Evolutionary conservation across 2,888 invertebrate species (phyloP).

Genomic region (Epicampocera succincta): DNA sequence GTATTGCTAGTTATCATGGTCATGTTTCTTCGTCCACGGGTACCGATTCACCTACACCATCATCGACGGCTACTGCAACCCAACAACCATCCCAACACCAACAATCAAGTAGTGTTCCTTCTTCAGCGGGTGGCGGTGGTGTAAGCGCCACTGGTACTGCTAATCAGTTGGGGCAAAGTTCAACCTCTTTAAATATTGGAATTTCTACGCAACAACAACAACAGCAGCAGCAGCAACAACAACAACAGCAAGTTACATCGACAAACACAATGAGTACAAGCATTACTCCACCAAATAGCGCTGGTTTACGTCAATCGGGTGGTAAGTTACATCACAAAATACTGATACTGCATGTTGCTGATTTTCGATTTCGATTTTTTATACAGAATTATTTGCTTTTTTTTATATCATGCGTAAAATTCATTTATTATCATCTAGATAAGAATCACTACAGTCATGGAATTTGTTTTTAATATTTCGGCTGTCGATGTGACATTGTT

Average conservation of each 20-base stretch:
- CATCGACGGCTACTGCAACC: conserved; percentile 72
- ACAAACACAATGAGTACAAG: conserved; percentile 74
- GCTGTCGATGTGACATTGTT: no score
- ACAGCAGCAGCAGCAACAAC: conserved; percentile 71
- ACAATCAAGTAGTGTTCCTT: conserved; percentile 63
- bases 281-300: conserved; percentile 79
- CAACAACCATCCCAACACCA: conserved; percentile 68
- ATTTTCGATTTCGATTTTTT: not conserved
- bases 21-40: conserved; percentile 67
- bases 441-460: no score
- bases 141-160: conserved; percentile 72
- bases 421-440: no score
- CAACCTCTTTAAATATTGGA: conserved; percentile 63
- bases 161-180: conserved; percentile 69
- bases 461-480: no score
- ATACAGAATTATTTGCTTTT: no score
- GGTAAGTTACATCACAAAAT: conserved; percentile 74
- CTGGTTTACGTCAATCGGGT: conserved; percentile 77
- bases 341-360: not conserved
- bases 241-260: conserved; percentile 74
- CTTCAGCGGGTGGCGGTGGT: conserved; percentile 66
- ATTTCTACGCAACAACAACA: conserved; percentile 61
- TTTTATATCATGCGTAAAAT: no score
- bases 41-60: conserved; percentile 65
- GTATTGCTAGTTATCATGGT: conserved; percentile 76